Conservation (phyloP, 2,797 vertebrate genomes). For the Smutsia temminckii region DNA sequence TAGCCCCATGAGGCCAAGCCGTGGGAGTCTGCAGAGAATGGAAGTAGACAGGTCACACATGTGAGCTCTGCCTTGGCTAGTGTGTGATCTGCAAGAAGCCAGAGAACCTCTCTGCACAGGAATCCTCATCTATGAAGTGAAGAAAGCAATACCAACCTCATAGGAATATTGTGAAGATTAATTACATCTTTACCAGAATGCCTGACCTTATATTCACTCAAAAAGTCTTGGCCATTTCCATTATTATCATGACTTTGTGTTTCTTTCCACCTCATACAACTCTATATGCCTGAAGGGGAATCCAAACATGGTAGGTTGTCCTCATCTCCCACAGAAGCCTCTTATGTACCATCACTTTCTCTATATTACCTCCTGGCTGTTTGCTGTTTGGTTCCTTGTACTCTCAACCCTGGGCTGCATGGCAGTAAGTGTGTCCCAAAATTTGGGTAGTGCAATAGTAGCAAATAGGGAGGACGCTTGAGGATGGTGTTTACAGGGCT, state of each 20-base stretch:
- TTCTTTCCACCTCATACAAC: background rate
- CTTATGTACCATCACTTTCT: background rate
- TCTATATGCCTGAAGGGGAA: background rate
- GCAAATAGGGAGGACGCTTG: background rate
- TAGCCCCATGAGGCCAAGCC: background rate
- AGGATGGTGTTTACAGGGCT: background rate
- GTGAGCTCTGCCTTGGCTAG: background rate
- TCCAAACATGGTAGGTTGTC: rapidly evolving
- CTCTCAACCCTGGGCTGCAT: background rate
- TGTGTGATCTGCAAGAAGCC: background rate
- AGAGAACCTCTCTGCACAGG: background rate
- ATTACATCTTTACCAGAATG: background rate
- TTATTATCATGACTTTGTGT: background rate
- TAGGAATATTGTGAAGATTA: background rate
- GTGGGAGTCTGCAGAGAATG: background rate
- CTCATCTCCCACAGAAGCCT: background rate
- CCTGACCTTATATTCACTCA: background rate
- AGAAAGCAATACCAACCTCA: background rate
- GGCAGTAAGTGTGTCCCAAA: background rate
- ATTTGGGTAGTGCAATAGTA: background rate
- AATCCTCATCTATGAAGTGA: background rate
- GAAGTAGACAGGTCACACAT: background rate
- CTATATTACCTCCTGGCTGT: background rate
- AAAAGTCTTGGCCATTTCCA: background rate
- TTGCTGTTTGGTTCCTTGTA: rapidly evolving